Conservation (phyloP, 2,797 vertebrate species). For the Oceanodroma leucorhoa region DNA sequence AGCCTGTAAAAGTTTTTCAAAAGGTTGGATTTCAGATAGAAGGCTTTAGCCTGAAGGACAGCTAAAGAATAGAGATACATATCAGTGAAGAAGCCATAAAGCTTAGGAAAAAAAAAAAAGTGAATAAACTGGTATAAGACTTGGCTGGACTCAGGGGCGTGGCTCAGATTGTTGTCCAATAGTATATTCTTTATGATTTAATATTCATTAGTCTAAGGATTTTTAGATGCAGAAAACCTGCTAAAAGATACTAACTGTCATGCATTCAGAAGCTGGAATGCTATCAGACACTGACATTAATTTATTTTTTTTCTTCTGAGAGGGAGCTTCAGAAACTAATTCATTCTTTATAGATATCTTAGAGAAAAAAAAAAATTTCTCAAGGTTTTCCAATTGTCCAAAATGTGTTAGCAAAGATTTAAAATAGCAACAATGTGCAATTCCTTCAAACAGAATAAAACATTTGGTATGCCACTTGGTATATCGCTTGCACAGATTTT, state of each 20-base stretch:
- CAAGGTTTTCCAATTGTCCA: not conserved
- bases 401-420: not conserved
- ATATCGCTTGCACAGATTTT: not conserved
- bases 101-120: not conserved
- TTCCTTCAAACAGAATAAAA: not conserved
- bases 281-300: not conserved
- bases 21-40: not conserved
- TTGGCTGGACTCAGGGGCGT: not conserved
- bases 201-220: not conserved
- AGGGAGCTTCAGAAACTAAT: not conserved
- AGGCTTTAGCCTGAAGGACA: not conserved
- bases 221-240: not conserved
- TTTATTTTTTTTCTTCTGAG: not conserved
- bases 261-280: not conserved
- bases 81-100: not conserved
- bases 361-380: fast-evolving
- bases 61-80: not conserved
- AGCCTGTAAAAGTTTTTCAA: not conserved
- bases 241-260: not conserved
- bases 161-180: not conserved
- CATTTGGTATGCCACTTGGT: not conserved
- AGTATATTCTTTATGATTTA: not conserved
- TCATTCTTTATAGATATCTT: not conserved
- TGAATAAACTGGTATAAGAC: not conserved
- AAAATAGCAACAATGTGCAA: not conserved